A percentile compares a stretch with the other conserved stretches of the same genome.
phyloP scores from a whole-genome alignment of 2,113 vertebrate species.

The Bos taurus region ARS-UCD2.0 NC_037340.1:1267001-1267500 shows the following conservation, averaged over 20 bases:
- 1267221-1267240: not conserved
- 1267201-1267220: not conserved
- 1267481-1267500: not conserved
- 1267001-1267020: not conserved
- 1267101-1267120: not conserved
- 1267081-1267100: not conserved
- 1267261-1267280: not conserved
- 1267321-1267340: not conserved
- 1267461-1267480: not conserved
- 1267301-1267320: not conserved
- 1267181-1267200: not conserved
- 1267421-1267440: not conserved
- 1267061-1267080: not conserved
- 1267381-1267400: not conserved
- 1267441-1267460: not conserved
- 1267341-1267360: not conserved
- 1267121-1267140: not conserved
- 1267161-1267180: not conserved
- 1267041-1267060: not conserved
- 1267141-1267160: not conserved
- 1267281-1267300: not conserved
- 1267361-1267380: not conserved
- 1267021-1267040: not conserved
- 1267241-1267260: not conserved
- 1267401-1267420: not conserved